These are phyloP conservation scores for Drosophila mulleri DNA, from an alignment of 2,888 invertebrate genomes.

Conservation along the genomic window DNA sequence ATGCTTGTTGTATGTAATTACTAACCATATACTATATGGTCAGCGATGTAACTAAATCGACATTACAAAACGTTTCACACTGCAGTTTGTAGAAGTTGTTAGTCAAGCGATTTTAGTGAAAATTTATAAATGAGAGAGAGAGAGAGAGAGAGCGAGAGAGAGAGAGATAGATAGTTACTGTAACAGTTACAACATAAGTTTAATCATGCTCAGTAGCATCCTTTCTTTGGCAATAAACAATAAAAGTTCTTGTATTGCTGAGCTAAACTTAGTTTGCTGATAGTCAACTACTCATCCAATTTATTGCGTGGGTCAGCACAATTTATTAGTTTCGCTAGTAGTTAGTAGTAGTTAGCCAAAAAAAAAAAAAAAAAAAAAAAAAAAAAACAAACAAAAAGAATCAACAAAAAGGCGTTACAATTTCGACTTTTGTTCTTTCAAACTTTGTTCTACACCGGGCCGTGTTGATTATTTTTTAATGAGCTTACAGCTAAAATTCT, in stretches of 20 bases:
- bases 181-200: not conserved
- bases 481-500: constrained; percentile 62
- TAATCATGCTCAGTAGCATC: not conserved
- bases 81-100: constrained; percentile 16
- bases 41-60: constrained; percentile 27
- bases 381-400: no score
- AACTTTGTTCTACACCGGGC: constrained; percentile 34
- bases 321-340: constrained; percentile 16
- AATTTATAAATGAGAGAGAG: constrained; percentile 7
- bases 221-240: constrained; percentile 16
- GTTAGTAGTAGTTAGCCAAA: constrained; percentile 23
- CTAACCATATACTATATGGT: constrained; percentile 2
- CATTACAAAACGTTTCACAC: constrained; percentile 23
- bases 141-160: no score
- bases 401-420: constrained; percentile 27
- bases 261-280: constrained; percentile 6
- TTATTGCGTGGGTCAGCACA: not conserved
- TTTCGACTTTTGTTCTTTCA: constrained; percentile 16
- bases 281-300: not conserved
- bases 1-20: not conserved
- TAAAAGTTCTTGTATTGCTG: constrained; percentile 22
- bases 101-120: constrained; percentile 19
- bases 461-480: constrained; percentile 47
- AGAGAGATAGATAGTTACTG: no score
- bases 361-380: not conserved